A percentile compares a stretch with the other conserved stretches of the same genome.
These are phyloP conservation scores for Vespertilio murinus DNA, from an alignment of 2,797 vertebrate genomes.

Conservation along the genomic window DNA sequence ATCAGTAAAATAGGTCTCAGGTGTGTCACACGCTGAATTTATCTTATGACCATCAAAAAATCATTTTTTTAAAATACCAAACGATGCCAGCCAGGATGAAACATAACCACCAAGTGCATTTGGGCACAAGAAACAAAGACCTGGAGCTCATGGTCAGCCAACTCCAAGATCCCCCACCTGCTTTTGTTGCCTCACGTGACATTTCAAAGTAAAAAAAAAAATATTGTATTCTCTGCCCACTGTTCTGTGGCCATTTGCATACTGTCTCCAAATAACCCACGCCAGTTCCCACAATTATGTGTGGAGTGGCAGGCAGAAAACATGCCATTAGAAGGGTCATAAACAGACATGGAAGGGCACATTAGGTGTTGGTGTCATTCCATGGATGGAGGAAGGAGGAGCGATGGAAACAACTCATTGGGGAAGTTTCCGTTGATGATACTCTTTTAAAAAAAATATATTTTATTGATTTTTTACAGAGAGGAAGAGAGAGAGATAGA, in stretches of 20 bases:
- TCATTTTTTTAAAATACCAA: background rate
- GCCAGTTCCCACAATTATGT: background rate
- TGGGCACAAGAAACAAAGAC: background rate
- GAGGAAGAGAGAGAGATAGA: no score
- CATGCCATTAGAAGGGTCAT: background rate
- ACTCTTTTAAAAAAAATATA: no score
- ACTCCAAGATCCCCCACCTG: background rate
- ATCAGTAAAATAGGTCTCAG: constrained; percentile 50
- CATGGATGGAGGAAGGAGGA: background rate
- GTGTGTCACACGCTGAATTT: constrained; percentile 44
- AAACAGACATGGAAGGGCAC: background rate
- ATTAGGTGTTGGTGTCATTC: background rate
- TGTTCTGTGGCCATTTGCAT: background rate
- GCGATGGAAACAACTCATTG: background rate
- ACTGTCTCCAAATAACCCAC: background rate
- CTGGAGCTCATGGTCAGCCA: background rate
- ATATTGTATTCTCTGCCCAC: background rate
- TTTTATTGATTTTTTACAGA: no score
- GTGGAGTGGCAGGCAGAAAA: background rate
- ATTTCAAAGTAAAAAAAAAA: constrained; percentile 36
- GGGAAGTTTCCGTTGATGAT: background rate
- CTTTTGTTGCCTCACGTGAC: background rate
- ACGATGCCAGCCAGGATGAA: background rate
- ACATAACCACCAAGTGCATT: background rate
- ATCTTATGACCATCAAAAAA: background rate